Conservation (phyloP, 1,140 invertebrate species). For the Drosophila quadrilineata region DNA sequence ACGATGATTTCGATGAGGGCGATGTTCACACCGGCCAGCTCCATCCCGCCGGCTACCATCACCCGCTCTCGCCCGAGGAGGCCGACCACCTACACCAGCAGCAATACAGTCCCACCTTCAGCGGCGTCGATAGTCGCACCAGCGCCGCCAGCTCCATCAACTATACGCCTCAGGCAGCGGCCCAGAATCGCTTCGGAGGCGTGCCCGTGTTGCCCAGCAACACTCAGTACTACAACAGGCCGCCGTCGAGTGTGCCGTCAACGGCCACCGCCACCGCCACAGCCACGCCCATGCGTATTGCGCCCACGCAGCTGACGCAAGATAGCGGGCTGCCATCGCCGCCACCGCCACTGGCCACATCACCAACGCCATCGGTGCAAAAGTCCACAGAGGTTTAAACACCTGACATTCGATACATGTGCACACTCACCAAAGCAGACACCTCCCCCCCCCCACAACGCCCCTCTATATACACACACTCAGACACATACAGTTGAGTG, state of each 20-base stretch:
- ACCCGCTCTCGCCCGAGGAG: slow-evolving; percentile 69
- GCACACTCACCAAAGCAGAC: slow-evolving; percentile 23
- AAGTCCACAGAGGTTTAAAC: slow-evolving; percentile 80
- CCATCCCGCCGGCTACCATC: slow-evolving; percentile 69
- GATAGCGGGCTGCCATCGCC: slow-evolving; percentile 73
- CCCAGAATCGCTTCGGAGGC: slow-evolving; percentile 72
- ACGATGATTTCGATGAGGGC: slow-evolving; percentile 62
- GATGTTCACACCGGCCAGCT: slow-evolving; percentile 54
- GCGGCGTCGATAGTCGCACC: slow-evolving; percentile 71
- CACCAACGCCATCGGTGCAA: slow-evolving; percentile 74
- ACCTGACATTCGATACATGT: slow-evolving; percentile 7
- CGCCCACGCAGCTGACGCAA: slow-evolving; percentile 63
- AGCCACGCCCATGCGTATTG: slow-evolving; percentile 46
- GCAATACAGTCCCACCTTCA: slow-evolving; percentile 80
- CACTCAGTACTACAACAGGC: slow-evolving; percentile 66
- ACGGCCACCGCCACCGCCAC: slow-evolving; percentile 4
- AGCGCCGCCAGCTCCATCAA: slow-evolving; percentile 67
- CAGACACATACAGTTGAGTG: slow-evolving; percentile 22
- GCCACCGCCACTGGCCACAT: slow-evolving; percentile 71
- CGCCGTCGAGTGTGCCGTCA: slow-evolving; percentile 55
- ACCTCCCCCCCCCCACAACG: slow-evolving; percentile 18
- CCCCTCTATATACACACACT: slow-evolving; percentile 6
- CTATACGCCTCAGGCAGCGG: slow-evolving; percentile 60
- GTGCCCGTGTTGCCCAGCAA: slow-evolving; percentile 75
- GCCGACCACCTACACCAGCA: slow-evolving; percentile 64